Evolutionary conservation across 2,113 vertebrate species (phyloP).

Genomic region (Dicrurus megarhynchus): DNA sequence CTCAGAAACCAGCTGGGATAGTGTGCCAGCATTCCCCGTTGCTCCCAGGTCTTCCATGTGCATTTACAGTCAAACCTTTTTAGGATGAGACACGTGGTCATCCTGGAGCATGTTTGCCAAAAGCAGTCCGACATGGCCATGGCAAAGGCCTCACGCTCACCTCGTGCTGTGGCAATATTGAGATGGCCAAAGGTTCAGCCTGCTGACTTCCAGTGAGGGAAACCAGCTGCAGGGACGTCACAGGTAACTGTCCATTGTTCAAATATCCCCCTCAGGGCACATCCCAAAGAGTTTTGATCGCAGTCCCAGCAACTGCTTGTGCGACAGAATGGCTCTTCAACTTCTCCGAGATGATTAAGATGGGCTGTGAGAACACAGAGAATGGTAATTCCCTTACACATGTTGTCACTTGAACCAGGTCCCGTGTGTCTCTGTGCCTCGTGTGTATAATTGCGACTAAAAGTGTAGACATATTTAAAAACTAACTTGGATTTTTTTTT

Average conservation of each 20-base stretch:
- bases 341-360: neutral
- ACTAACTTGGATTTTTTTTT: neutral
- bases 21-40: accelerated
- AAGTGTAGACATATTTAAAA: neutral
- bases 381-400: accelerated
- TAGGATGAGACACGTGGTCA: neutral
- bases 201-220: neutral
- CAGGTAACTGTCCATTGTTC: neutral
- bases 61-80: neutral
- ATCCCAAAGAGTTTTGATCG: neutral
- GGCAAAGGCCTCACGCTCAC: neutral
- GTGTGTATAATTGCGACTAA: neutral
- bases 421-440: neutral
- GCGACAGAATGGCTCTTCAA: neutral
- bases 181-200: neutral
- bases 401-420: neutral
- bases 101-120: neutral
- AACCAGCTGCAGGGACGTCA: accelerated
- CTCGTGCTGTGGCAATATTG: accelerated
- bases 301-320: neutral
- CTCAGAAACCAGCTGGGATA: neutral
- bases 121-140: accelerated
- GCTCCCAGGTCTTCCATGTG: neutral
- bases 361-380: neutral
- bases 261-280: neutral